These are phyloP conservation scores for Anolis carolinensis DNA, from an alignment of 2,113 vertebrate species.

Conservation along the genomic window DNA sequence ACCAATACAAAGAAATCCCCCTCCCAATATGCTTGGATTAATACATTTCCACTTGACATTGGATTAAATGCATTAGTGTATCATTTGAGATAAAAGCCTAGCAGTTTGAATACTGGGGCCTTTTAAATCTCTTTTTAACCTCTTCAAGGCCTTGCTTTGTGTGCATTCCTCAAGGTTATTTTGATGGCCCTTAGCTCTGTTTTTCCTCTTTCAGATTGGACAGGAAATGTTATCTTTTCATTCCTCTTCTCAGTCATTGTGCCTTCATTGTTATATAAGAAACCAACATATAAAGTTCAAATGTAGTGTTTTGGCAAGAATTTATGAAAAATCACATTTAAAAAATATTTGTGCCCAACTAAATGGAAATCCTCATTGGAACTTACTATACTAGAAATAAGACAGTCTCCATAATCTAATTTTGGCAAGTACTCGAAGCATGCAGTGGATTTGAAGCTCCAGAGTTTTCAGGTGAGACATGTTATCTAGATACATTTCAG, in stretches of 20 bases:
- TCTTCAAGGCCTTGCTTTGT: not conserved
- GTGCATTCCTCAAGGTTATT: not conserved
- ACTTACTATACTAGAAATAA: too few species aligned
- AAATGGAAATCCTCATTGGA: too few species aligned
- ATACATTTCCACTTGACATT: not conserved
- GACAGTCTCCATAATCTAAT: too few species aligned
- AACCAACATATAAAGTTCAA: not conserved
- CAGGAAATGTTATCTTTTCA: not conserved
- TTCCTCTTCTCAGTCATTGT: not conserved
- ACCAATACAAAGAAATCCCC: not conserved
- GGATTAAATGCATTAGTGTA: not conserved
- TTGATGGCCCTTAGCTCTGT: not conserved
- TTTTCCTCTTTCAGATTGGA: not conserved
- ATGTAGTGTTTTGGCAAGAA: not conserved
- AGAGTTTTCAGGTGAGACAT: too few species aligned
- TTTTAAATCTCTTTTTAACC: not conserved
- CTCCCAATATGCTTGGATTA: not conserved
- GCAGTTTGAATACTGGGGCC: not conserved
- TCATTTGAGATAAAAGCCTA: not conserved
- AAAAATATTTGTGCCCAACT: too few species aligned
- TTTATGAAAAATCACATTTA: not conserved
- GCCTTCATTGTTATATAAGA: not conserved
- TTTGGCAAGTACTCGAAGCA: too few species aligned
- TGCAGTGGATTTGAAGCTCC: too few species aligned
- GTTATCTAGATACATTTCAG: too few species aligned